A percentile compares a stretch with the other conserved stretches of the same genome.
phyloP scores from a whole-genome alignment of 2,113 vertebrate genomes.

The Chaetops frenatus region DNA sequence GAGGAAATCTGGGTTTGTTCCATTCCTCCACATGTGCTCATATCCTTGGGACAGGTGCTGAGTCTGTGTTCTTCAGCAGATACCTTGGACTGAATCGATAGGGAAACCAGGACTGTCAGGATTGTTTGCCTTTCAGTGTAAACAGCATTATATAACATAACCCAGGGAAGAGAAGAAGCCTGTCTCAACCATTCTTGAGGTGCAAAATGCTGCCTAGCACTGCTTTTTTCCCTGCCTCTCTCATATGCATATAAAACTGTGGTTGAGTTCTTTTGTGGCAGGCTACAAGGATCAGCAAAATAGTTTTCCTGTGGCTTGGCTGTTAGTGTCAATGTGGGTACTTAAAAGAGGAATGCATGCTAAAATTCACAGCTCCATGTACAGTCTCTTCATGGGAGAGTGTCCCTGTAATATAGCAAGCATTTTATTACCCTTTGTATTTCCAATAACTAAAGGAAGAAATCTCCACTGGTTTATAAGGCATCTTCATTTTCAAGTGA shows the following conservation, averaged over 20 bases:
- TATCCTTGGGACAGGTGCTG: not conserved
- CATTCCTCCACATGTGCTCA: not conserved
- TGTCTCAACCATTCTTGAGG: not conserved
- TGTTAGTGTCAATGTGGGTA: not conserved
- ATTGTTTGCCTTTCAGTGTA: not conserved
- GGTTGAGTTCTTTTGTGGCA: not conserved
- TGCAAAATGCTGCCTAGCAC: not conserved
- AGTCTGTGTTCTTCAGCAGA: not conserved
- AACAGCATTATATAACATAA: not conserved
- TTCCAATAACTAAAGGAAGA: not conserved
- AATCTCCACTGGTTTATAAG: not conserved
- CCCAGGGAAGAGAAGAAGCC: not conserved
- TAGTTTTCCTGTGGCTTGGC: not conserved
- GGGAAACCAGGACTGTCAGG: not conserved
- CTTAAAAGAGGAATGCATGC: not conserved
- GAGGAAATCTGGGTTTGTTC: not conserved
- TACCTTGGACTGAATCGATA: not conserved
- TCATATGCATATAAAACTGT: not conserved
- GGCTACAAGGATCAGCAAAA: not conserved
- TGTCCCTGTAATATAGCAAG: not conserved
- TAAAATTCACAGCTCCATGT: not conserved
- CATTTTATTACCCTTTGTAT: not conserved
- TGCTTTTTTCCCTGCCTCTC: rapidly evolving
- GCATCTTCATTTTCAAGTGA: not conserved
- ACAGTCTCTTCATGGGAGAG: not conserved